A percentile compares a stretch with the other conserved stretches of the same genome.
Evolutionary conservation across 2,113 vertebrate genomes (phyloP).

Genomic region (Lamprotornis superbus): DNA sequence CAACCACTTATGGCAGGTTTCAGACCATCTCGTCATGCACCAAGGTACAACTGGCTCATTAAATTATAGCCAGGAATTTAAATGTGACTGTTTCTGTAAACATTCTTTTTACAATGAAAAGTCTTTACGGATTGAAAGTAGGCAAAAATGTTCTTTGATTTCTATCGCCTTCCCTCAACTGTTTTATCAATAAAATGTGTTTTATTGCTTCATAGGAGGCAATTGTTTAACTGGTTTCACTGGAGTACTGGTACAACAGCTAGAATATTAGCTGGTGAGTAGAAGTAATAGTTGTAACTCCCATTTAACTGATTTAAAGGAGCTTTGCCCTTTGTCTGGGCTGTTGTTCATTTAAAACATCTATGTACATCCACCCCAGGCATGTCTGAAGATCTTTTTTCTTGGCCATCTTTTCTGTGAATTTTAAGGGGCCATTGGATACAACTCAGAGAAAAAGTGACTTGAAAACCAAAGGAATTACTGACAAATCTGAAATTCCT

Average conservation of each 20-base stretch:
- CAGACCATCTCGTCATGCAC: constrained; percentile 76
- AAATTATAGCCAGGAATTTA: not conserved
- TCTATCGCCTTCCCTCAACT: accelerated
- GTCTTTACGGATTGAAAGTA: not conserved
- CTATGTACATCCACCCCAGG: not conserved
- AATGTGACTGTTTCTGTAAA: not conserved
- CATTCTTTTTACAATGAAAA: not conserved
- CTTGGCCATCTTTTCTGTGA: not conserved
- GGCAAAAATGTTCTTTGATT: not conserved
- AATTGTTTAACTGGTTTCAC: constrained; percentile 85
- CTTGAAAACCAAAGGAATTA: not conserved
- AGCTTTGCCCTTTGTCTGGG: not conserved
- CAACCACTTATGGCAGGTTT: constrained; percentile 80
- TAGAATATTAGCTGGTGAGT: constrained; percentile 85
- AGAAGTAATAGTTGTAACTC: not conserved
- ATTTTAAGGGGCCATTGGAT: not conserved
- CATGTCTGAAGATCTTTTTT: not conserved
- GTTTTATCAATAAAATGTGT: not conserved
- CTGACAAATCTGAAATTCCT: not conserved
- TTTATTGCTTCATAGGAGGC: constrained; percentile 73
- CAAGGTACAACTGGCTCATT: constrained; percentile 71
- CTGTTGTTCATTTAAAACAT: not conserved
- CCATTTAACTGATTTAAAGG: not conserved
- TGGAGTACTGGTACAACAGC: constrained; percentile 77
- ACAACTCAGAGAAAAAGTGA: not conserved